These are phyloP conservation scores for Sylvicola cinctus DNA, from an alignment of 2,888 invertebrate species.

Conservation along the genomic window DNA sequence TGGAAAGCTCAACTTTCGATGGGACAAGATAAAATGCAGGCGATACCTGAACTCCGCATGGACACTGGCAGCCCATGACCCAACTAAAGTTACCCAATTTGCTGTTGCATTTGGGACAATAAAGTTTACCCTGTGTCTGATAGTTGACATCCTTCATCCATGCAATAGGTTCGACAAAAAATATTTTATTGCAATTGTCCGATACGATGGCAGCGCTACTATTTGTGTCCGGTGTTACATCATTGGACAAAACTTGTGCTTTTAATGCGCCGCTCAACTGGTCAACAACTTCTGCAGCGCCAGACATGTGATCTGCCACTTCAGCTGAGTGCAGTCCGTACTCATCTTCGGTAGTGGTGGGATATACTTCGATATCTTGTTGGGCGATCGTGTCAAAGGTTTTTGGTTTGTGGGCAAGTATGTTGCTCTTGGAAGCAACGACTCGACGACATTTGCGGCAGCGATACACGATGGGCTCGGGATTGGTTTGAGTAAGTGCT, in stretches of 20 bases:
- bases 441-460: slow-evolving; percentile 65
- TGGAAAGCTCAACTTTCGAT: slow-evolving; percentile 77
- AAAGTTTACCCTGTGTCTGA: slow-evolving; percentile 57
- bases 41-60: slow-evolving; percentile 74
- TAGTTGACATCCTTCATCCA: slow-evolving; percentile 68
- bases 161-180: slow-evolving; percentile 73
- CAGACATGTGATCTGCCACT: not conserved
- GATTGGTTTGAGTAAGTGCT: slow-evolving; percentile 46
- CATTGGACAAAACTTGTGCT: not conserved
- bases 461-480: slow-evolving; percentile 66
- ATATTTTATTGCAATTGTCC: slow-evolving; percentile 18
- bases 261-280: too few relatives aligned
- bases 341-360: not conserved
- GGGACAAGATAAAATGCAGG: slow-evolving; percentile 84
- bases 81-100: slow-evolving; percentile 84
- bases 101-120: slow-evolving; percentile 64
- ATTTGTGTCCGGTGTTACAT: slow-evolving; percentile 23
- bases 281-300: not conserved
- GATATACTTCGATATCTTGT: not conserved
- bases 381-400: too few relatives aligned
- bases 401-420: slow-evolving; percentile 47
- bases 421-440: slow-evolving; percentile 60
- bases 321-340: not conserved
- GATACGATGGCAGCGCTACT: slow-evolving; percentile 4
- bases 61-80: slow-evolving; percentile 77